phyloP scores from a whole-genome alignment of 2,888 invertebrate species.

The Tiliacea aurago region DNA sequence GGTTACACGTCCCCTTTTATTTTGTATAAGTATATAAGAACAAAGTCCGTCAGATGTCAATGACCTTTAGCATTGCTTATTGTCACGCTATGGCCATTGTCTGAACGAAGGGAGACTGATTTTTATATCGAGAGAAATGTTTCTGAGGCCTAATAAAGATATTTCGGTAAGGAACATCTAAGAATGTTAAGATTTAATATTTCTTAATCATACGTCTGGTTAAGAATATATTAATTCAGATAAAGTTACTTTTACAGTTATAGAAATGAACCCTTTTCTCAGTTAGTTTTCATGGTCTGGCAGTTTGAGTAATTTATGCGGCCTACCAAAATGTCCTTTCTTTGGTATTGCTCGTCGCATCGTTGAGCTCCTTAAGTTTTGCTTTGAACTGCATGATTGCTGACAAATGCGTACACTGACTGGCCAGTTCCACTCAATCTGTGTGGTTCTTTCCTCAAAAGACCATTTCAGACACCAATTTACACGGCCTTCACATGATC shows the following conservation, averaged over 20 bases:
- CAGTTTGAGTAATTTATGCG: no score
- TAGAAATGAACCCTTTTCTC: neutral
- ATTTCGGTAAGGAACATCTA: neutral
- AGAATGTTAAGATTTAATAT: no score
- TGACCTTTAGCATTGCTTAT: constrained; percentile 52
- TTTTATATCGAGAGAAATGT: constrained; percentile 6
- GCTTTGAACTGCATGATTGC: no score
- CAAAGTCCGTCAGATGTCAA: constrained; percentile 34
- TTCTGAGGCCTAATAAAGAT: neutral
- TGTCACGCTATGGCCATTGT: constrained; percentile 32
- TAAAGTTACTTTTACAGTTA: neutral
- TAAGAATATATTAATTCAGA: neutral
- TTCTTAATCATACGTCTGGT: neutral
- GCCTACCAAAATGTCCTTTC: no score
- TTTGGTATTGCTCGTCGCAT: no score
- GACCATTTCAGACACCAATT: no score
- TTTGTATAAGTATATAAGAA: constrained; percentile 44
- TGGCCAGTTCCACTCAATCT: no score
- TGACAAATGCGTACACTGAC: no score
- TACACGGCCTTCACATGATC: no score
- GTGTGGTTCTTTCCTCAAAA: no score
- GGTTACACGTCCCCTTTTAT: constrained; percentile 54
- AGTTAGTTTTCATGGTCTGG: no score
- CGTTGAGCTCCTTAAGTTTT: no score
- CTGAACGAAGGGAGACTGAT: constrained; percentile 1